Evolutionary conservation across 2,113 vertebrate species (phyloP), one percentile per base, ranked within the genome.

Genomic region (Peromyscus californicus): DNA sequence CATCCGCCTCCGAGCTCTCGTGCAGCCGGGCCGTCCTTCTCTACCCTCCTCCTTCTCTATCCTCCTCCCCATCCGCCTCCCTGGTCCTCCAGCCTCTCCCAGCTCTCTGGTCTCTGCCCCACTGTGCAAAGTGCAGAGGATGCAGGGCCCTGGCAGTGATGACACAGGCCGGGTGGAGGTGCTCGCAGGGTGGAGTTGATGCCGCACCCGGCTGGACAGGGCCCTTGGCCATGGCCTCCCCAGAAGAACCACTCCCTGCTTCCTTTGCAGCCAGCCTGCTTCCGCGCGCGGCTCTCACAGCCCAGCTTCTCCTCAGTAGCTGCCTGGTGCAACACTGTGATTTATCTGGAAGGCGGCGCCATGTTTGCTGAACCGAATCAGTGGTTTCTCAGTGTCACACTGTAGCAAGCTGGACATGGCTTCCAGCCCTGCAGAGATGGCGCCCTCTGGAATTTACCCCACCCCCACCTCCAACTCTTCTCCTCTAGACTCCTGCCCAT

Each of bases 201-300:
- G 48, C 76, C 1, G 0, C 0, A 65, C 63, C 63, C 5, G 1
- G 31, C 54, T 12, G 11, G 69, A 91, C 67, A 15, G 39, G 1
- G 1, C 36, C 36, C n/a, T 31, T 0, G 13, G 15, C 29, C 3
- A 0, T 4, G 16, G 61, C 85, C 33, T 15, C 51, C 51, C 80
- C 22, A 1, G 12, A 59, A 89, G 42, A 42, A 33, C 21, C 51
- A 31, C 61, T 72, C 29, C 79, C 80, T 10, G 36, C 42, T 3
- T 0, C 87, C 42, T 0, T 4, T 0, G 6, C 57, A 67, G 29
- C 16, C 22, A 4, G 22, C 0, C 78, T 42, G 0, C 5, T 16
- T 75, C 69, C 3, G 2, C 22, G 0, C 3, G 2, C 22, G 0
- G n/a, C 7, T 6, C 22, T 4, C 42, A 9, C 5, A 2, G 36